These are phyloP conservation scores for Ophonus ardosiacus DNA, from an alignment of 2,888 invertebrate species.

Conservation along the genomic window DNA sequence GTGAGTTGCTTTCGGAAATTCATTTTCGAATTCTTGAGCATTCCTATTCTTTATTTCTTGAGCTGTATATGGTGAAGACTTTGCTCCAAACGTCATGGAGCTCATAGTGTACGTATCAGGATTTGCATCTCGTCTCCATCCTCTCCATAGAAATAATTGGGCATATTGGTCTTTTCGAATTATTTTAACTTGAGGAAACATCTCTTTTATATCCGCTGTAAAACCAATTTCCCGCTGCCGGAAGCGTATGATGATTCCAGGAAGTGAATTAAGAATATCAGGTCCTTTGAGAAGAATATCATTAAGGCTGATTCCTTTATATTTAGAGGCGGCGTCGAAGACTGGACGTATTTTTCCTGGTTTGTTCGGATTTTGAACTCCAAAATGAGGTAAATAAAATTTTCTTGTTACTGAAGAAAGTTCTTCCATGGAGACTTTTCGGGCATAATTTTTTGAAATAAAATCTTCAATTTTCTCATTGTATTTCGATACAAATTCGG, in stretches of 20 bases:
- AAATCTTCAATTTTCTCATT: constrained; percentile 63
- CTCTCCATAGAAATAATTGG: too few relatives aligned
- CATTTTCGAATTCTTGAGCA: constrained; percentile 54
- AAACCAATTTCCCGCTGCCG: too few relatives aligned
- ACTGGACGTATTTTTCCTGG: constrained; percentile 69
- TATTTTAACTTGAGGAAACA: too few relatives aligned
- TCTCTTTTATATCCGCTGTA: too few relatives aligned
- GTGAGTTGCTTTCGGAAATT: constrained; percentile 53
- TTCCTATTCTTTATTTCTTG: constrained; percentile 65
- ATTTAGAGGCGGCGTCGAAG: too few relatives aligned
- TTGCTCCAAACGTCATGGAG: too few relatives aligned
- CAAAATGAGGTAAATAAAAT: constrained; percentile 69
- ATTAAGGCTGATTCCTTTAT: too few relatives aligned
- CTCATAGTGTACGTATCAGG: too few relatives aligned
- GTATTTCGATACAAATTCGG: not conserved
- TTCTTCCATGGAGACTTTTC: not conserved
- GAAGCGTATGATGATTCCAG: constrained; percentile 71
- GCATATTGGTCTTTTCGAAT: too few relatives aligned
- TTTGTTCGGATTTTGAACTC: constrained; percentile 69
- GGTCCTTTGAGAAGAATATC: too few relatives aligned
- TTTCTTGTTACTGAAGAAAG: constrained; percentile 62
- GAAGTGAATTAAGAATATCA: constrained; percentile 69
- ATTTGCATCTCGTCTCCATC: too few relatives aligned
- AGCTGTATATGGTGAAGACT: constrained; percentile 63
- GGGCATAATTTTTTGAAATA: constrained; percentile 65